phyloP scores from a whole-genome alignment of 2,888 invertebrate species.

The Patella pellucida region DNA sequence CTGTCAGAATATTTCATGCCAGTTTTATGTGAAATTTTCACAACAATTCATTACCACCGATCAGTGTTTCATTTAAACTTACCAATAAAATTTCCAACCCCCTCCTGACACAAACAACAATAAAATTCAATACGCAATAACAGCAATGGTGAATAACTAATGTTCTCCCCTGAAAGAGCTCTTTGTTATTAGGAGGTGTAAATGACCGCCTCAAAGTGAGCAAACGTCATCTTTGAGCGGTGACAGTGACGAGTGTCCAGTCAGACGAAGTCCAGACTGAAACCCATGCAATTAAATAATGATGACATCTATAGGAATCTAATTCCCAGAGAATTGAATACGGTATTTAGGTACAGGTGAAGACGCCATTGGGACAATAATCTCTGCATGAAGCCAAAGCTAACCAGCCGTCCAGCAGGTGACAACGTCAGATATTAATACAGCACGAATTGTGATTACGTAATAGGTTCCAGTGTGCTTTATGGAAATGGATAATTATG shows the following conservation, averaged over 20 bases:
- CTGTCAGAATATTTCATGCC: slow-evolving; percentile 9
- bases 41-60: neutral
- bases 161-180: neutral
- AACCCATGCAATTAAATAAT: slow-evolving; percentile 1
- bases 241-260: slow-evolving; percentile 12
- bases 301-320: slow-evolving; percentile 1
- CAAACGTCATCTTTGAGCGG: slow-evolving; percentile 5
- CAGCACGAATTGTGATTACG: too few relatives aligned
- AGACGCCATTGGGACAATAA: neutral
- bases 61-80: neutral
- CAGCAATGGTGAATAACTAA: slow-evolving; percentile 10
- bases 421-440: neutral
- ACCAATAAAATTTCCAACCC: slow-evolving; percentile 3
- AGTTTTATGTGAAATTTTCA: slow-evolving; percentile 1
- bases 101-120: slow-evolving; percentile 5
- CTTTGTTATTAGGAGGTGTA: neutral
- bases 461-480: too few relatives aligned
- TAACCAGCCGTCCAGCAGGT: neutral
- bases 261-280: neutral
- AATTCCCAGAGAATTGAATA: neutral
- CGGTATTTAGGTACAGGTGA: slow-evolving; percentile 5
- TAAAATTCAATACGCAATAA: slow-evolving; percentile 2
- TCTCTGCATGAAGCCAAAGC: neutral
- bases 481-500: too few relatives aligned
- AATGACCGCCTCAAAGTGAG: slow-evolving; percentile 1